These are phyloP conservation scores for Polietes domitor DNA, from an alignment of 2,888 invertebrate genomes.

Conservation along the genomic window DNA sequence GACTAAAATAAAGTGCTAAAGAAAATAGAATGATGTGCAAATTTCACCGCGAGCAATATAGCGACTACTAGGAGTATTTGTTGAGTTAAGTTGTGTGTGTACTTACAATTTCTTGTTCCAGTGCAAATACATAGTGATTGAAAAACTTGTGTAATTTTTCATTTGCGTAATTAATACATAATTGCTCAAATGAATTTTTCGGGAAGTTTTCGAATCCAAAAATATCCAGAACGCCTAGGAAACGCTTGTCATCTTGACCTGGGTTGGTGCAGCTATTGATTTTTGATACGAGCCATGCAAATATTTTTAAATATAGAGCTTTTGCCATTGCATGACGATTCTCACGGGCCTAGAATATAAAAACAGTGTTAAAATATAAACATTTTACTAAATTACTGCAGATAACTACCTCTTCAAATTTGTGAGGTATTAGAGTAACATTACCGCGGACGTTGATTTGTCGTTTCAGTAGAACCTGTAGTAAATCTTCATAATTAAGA, in stretches of 20 bases:
- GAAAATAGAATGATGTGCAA: no score
- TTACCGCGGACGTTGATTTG: slow-evolving; percentile 96
- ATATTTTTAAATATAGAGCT: slow-evolving; percentile 93
- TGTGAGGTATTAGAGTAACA: slow-evolving; percentile 94
- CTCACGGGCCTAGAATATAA: slow-evolving; percentile 86
- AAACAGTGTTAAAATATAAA: neutral
- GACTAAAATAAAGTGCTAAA: no score
- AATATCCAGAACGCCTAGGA: slow-evolving; percentile 94
- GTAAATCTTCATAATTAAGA: slow-evolving; percentile 87
- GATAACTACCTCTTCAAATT: slow-evolving; percentile 88
- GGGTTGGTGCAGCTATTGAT: slow-evolving; percentile 96
- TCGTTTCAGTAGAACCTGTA: slow-evolving; percentile 87
- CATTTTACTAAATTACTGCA: neutral
- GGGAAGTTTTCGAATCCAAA: slow-evolving; percentile 97
- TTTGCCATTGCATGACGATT: slow-evolving; percentile 97
- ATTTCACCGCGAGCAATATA: no score
- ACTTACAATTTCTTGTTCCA: slow-evolving; percentile 96
- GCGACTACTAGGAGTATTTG: no score
- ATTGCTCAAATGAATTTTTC: slow-evolving; percentile 94
- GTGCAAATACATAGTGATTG: slow-evolving; percentile 96
- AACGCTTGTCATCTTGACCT: slow-evolving; percentile 88
- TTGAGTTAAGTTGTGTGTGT: no score
- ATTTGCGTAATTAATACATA: slow-evolving; percentile 96
- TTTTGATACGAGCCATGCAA: slow-evolving; percentile 95
- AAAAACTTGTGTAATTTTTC: slow-evolving; percentile 97